Conservation (phyloP, 2,797 vertebrate genomes). For the Scarus forsteni region DNA sequence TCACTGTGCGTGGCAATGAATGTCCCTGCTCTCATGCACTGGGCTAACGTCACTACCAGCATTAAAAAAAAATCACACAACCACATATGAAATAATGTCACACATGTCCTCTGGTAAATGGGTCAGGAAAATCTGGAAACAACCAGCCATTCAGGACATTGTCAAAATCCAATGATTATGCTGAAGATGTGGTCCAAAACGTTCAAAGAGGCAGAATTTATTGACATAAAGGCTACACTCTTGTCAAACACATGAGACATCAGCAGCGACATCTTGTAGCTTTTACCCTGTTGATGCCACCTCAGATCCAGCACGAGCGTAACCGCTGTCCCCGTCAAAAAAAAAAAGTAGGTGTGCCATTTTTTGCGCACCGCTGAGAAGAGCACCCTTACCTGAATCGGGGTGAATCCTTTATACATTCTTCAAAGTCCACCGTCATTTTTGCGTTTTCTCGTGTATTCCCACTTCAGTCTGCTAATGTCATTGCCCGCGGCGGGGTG, state of each 20-base stretch:
- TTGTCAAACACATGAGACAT: conserved; percentile 37
- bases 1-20: conserved; percentile 29
- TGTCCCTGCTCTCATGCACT: conserved; percentile 44
- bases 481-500: conserved; percentile 76
- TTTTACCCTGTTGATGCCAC: conserved; percentile 45
- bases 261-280: conserved; percentile 14
- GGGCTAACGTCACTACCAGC: conserved; percentile 41
- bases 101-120: conserved; percentile 1
- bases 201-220: background rate
- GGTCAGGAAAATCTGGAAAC: background rate
- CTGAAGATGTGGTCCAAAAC: background rate
- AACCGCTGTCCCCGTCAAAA: background rate
- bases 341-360: conserved; percentile 75
- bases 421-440: conserved; percentile 99
- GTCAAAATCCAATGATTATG: background rate
- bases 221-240: conserved; percentile 27
- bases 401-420: conserved; percentile 97
- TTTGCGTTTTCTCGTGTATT: conserved; percentile 75
- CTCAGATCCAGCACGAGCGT: conserved; percentile 2
- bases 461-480: conserved; percentile 70
- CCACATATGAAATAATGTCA: conserved; percentile 1
- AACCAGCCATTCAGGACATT: background rate
- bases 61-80: conserved; percentile 22
- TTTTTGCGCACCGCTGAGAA: conserved; percentile 59
- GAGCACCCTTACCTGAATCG: conserved; percentile 89